Evolutionary conservation across 1,140 invertebrate genomes (phyloP), one percentile per base, ranked within the genome.

Genomic region (Helicoverpa zea): DNA sequence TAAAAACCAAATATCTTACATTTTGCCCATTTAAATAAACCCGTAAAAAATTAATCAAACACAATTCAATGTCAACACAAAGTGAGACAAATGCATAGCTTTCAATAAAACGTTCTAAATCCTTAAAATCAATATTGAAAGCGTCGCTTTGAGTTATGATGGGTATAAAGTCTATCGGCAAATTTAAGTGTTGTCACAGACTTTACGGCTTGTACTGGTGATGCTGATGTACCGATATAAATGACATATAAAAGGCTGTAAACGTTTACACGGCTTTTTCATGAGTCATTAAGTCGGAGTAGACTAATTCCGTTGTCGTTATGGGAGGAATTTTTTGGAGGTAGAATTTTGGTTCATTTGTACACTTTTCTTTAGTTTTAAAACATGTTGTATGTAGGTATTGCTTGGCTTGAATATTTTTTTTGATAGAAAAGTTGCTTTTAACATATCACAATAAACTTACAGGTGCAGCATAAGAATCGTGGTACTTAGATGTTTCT

Each of bases 111-210:
- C 13, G 12, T 23, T 13, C 13, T 9, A 29, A 18, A 70, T 70
- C 18, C 63, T 12, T 54, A 30, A 70, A 70, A 70, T 70, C 66
- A 70, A 70, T 70, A 54, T 70, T 13, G 13, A 16, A 52, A 70
- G 66, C 18, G 9, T 54, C 4, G 18, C 66, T 29, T 49, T 29
- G 4, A 70, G 47, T 70, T 70, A 75, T 43, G 73, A 75, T 0
- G 18, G 43, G 13, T 14, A 54, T 70, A 70, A 49, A 75, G 35
- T 75, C 58, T 49, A 75, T 75, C 58, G 58, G 18, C 30, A 49
- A 75, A 63, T 75, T 75, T 75, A 75, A 75, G 73, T 18, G 43
- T 43, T 61, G 56, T 75, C 56, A 75, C 61, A 59, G n/a, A n/a
- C n/a, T 59, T 75, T 75, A 75, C 58, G 61, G 3, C 56, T 23